Evolutionary conservation across 2,888 invertebrate genomes (phyloP).

Genomic region (Eulithis testata): DNA sequence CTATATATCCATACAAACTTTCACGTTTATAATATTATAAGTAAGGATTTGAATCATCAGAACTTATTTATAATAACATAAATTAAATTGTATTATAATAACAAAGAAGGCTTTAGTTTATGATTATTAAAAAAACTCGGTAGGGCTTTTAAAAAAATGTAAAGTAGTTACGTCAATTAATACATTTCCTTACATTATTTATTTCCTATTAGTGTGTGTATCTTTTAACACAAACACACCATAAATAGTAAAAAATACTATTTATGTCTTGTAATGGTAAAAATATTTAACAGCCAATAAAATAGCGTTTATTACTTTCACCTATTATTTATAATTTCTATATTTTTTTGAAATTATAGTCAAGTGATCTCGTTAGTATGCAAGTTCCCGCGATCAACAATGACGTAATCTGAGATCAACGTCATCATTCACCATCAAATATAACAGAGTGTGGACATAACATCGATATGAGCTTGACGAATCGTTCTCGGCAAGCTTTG

Average conservation of each 20-base stretch:
- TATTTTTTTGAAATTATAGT: slow-evolving; percentile 5
- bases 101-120: too few relatives aligned
- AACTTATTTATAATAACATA: too few relatives aligned
- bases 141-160: too few relatives aligned
- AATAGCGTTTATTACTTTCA: too few relatives aligned
- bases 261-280: neutral
- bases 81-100: too few relatives aligned
- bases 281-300: neutral
- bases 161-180: too few relatives aligned
- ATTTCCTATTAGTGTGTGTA: neutral
- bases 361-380: slow-evolving; percentile 16
- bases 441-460: slow-evolving; percentile 70
- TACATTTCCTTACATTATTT: too few relatives aligned
- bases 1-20: too few relatives aligned
- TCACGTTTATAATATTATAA: too few relatives aligned
- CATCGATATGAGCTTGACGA: slow-evolving; percentile 67
- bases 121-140: too few relatives aligned
- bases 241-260: slow-evolving; percentile 5
- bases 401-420: slow-evolving; percentile 47
- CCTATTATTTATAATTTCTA: too few relatives aligned
- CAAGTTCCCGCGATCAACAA: slow-evolving; percentile 22
- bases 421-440: slow-evolving; percentile 64
- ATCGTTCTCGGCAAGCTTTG: slow-evolving; percentile 57
- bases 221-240: neutral
- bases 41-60: too few relatives aligned